phyloP scores from a whole-genome alignment of 2,888 invertebrate genomes.

The Ametastegia equiseti region DNA sequence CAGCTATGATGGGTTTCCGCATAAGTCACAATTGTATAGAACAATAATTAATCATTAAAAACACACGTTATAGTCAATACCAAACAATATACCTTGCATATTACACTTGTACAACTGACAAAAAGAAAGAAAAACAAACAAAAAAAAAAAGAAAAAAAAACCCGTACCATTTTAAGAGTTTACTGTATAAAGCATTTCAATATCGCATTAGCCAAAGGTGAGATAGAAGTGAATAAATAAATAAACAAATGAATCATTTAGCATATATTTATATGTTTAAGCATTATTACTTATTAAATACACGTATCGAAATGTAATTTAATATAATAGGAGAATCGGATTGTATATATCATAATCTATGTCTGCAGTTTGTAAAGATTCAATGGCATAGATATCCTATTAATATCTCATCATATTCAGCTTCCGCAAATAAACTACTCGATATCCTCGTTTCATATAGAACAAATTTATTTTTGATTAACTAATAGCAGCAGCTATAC shows the following conservation, averaged over 20 bases:
- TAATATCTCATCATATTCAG: conserved; percentile 10
- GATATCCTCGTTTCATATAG: conserved; percentile 9
- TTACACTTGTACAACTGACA: conserved; percentile 49
- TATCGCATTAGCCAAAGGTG: conserved; percentile 58
- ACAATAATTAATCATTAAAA: conserved; percentile 61
- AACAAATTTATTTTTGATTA: not conserved
- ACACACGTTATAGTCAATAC: conserved; percentile 56
- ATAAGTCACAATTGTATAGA: conserved; percentile 64
- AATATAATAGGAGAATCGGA: conserved; percentile 24
- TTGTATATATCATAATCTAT: conserved; percentile 36
- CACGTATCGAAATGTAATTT: conserved; percentile 29
- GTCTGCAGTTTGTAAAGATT: conserved; percentile 19
- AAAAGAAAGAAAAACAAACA: conserved; percentile 13
- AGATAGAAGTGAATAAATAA: conserved; percentile 51
- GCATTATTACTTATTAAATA: conserved; percentile 4
- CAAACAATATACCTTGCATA: conserved; percentile 47
- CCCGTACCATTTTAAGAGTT: conserved; percentile 54
- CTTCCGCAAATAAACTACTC: conserved; percentile 1
- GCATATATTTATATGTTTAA: conserved; percentile 13
- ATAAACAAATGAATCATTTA: conserved; percentile 15
- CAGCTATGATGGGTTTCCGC: conserved; percentile 62
- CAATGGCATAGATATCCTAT: conserved; percentile 22
- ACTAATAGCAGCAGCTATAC: no score
- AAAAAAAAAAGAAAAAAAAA: not conserved
- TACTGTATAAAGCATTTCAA: conserved; percentile 66